Evolutionary conservation across 2,113 vertebrate species (phyloP).

Genomic region (Hoplias malabaricus): DNA sequence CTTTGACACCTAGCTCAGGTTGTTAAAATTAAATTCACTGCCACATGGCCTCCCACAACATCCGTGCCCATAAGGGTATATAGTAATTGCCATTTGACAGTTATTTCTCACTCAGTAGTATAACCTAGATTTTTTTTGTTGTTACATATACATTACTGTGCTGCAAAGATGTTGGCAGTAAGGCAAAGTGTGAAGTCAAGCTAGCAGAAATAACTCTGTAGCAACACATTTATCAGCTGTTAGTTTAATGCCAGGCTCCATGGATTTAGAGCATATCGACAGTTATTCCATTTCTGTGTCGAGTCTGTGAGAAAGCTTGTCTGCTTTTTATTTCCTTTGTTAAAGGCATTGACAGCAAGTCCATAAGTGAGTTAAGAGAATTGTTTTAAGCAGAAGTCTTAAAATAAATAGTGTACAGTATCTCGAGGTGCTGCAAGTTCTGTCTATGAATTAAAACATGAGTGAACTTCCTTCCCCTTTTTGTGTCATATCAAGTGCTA

Average conservation of each 20-base stretch:
- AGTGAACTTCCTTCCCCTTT: too few species aligned
- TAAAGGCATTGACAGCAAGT: neutral
- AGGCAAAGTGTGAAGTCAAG: conserved; percentile 22
- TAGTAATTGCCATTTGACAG: conserved; percentile 10
- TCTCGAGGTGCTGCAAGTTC: too few species aligned
- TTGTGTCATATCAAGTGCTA: too few species aligned
- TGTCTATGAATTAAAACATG: neutral
- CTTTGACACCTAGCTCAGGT: too few species aligned
- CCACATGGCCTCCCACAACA: neutral
- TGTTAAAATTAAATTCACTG: neutral
- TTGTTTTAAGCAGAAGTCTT: neutral
- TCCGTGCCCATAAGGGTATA: neutral
- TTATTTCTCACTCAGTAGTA: conserved; percentile 13
- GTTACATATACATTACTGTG: neutral
- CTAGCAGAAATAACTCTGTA: conserved; percentile 32
- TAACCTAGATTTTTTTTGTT: neutral
- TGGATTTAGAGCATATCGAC: conserved; percentile 2
- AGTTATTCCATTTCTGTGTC: neutral
- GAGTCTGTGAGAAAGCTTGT: neutral
- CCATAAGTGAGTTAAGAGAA: neutral
- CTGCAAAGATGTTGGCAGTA: conserved; percentile 14
- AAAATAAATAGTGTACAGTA: too few species aligned
- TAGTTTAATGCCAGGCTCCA: conserved; percentile 8
- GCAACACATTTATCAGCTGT: conserved; percentile 28
- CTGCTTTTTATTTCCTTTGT: neutral